Conservation (phyloP, 2,797 vertebrate species). For the Perdix hodgsoniae region DNA sequence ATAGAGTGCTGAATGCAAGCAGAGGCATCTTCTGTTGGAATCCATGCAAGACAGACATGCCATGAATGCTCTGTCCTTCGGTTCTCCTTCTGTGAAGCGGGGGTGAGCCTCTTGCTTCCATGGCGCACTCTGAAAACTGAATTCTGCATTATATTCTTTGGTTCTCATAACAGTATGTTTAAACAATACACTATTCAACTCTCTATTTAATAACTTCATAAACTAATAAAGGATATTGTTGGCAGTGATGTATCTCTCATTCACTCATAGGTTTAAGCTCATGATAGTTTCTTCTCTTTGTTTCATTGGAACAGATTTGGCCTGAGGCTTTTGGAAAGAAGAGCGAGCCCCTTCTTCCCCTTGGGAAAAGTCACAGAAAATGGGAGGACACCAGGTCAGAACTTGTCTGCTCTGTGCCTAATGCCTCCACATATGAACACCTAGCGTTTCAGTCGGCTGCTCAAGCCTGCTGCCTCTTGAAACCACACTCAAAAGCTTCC, state of each 20-base stretch:
- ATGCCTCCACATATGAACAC: not conserved
- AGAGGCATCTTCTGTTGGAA: fast-evolving
- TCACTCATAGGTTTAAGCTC: conserved; percentile 6
- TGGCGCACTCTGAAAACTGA: not conserved
- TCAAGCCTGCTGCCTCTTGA: not conserved
- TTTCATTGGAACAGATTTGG: conserved; percentile 3
- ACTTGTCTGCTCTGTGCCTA: not conserved
- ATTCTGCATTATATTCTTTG: not conserved
- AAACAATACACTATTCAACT: conserved; percentile 38
- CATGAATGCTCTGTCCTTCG: not conserved
- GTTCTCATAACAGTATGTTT: not conserved
- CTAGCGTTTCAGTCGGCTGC: not conserved
- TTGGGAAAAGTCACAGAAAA: not conserved
- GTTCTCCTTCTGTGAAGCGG: not conserved
- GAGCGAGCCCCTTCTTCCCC: not conserved
- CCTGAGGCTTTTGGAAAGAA: conserved; percentile 4
- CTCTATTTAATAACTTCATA: not conserved
- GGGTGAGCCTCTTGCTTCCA: not conserved
- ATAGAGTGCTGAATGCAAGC: not conserved
- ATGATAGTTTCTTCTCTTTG: not conserved
- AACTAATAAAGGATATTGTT: conserved; percentile 20
- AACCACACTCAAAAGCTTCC: not conserved
- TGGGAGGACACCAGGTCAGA: not conserved
- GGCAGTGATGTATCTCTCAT: not conserved
- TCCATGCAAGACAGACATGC: fast-evolving